Evolutionary conservation across 2,113 vertebrate species (phyloP).

Genomic region (Cryptoleucopteryx plumbea): DNA sequence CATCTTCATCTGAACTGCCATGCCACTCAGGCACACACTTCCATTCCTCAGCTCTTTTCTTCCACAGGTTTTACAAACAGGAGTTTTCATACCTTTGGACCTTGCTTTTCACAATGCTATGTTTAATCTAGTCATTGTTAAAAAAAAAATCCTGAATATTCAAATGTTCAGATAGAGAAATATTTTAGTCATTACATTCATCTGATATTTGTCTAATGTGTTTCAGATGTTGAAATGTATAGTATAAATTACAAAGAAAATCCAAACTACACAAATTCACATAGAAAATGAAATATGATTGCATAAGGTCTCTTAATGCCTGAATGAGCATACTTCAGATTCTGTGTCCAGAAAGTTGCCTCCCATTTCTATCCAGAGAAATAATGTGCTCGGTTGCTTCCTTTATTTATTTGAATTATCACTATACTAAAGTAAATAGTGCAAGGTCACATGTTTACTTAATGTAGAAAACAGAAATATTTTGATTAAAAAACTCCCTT

Average conservation of each 20-base stretch:
- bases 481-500: neutral
- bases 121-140: neutral
- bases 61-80: neutral
- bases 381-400: neutral
- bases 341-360: conserved; percentile 14
- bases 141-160: neutral
- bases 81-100: neutral
- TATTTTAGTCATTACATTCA: conserved; percentile 12
- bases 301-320: conserved; percentile 45
- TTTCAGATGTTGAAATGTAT: conserved; percentile 28
- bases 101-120: neutral
- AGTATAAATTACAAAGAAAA: conserved; percentile 37
- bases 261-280: conserved; percentile 29
- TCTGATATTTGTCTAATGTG: neutral
- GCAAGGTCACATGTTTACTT: neutral
- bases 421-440: conserved; percentile 16
- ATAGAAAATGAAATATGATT: conserved; percentile 45
- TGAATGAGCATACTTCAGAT: conserved; percentile 22
- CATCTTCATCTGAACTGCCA: neutral
- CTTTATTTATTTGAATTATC: conserved; percentile 38
- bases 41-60: neutral
- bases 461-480: neutral
- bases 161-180: conserved; percentile 8
- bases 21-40: neutral
- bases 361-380: conserved; percentile 4